Evolutionary conservation across 2,797 vertebrate genomes (phyloP).

Genomic region (Bryconaethiops microstoma): DNA sequence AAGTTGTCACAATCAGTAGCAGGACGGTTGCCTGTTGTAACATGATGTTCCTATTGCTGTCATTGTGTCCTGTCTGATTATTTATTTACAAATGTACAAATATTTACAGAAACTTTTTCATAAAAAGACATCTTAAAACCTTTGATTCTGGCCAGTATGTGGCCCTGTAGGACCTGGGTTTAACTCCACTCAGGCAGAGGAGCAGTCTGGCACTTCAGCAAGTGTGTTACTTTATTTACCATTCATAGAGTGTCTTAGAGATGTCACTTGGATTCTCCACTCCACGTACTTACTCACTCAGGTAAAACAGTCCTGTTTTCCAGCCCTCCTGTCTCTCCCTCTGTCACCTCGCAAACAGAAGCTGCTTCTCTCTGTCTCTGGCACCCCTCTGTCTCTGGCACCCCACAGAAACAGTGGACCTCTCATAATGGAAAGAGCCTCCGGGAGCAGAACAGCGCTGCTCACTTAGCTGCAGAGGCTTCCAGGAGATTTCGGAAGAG

Average conservation of each 20-base stretch:
- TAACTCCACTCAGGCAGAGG: neutral
- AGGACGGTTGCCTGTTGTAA: no score
- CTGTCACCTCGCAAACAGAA: conserved; percentile 3
- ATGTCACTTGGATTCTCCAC: neutral
- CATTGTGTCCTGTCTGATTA: no score
- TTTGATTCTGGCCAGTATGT: neutral
- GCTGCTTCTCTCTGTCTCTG: conserved; percentile 3
- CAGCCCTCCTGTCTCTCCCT: conserved; percentile 3
- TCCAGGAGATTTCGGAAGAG: neutral
- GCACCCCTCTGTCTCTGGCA: neutral
- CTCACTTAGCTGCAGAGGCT: neutral
- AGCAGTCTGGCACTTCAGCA: neutral
- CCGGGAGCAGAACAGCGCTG: neutral
- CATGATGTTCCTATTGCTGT: no score
- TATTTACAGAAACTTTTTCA: no score
- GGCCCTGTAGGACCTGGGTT: neutral
- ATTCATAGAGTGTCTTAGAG: conserved; percentile 7
- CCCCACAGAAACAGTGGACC: neutral
- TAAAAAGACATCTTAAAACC: no score
- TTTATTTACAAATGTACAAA: no score
- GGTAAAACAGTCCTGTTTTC: neutral
- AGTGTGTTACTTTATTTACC: neutral
- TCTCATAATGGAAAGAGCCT: neutral
- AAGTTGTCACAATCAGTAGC: no score
- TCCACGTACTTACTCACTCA: neutral